Conservation (phyloP, 2,113 vertebrate species). For the Mesembrinibis cayennensis region DNA sequence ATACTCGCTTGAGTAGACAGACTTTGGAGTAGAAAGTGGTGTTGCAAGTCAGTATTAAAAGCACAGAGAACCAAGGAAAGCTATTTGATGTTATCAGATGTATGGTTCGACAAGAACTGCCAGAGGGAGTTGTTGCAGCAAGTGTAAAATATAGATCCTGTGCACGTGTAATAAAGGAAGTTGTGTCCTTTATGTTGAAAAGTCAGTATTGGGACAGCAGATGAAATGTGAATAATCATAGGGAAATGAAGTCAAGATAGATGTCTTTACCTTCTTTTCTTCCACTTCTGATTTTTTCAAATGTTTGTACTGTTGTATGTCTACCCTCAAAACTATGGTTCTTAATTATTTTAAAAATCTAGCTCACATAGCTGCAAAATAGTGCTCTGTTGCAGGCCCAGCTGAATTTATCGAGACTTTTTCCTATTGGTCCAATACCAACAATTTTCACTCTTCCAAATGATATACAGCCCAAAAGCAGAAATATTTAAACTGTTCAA, state of each 20-base stretch:
- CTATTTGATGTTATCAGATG: not conserved
- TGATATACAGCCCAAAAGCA: not conserved
- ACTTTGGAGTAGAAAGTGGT: not conserved
- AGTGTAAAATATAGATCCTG: not conserved
- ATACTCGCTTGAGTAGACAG: not conserved
- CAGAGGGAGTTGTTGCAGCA: not conserved
- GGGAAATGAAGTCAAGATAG: not conserved
- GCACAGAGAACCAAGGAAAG: not conserved
- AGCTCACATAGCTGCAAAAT: not conserved
- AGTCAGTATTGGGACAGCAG: not conserved
- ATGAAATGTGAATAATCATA: not conserved
- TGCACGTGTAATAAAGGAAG: not conserved
- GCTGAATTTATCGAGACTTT: not conserved
- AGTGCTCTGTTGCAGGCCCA: not conserved
- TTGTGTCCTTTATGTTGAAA: accelerated
- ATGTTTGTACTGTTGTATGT: not conserved
- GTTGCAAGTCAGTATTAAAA: not conserved
- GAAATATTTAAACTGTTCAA: not conserved
- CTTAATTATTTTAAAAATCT: not conserved
- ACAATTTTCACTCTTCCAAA: not conserved
- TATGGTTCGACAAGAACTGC: not conserved
- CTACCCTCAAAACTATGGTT: not conserved
- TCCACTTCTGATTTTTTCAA: not conserved
- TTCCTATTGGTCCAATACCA: not conserved
- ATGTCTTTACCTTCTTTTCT: not conserved